phyloP scores from a whole-genome alignment of 2,888 invertebrate species.

The Lottia gigantea region DNA sequence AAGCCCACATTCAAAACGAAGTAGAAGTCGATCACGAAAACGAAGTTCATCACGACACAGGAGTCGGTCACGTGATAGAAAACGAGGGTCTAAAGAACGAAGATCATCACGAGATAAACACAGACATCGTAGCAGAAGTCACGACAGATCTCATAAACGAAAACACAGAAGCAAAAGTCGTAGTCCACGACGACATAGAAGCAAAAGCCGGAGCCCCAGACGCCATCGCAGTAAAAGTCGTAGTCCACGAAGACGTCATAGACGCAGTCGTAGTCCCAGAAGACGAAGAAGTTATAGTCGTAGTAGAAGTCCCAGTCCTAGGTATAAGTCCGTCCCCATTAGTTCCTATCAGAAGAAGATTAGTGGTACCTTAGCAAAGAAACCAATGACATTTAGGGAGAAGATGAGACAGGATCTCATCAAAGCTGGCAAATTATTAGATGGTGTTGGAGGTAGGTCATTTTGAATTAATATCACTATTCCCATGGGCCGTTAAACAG shows the following conservation, averaged over 20 bases:
- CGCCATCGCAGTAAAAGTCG: slow-evolving; percentile 23
- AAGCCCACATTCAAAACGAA: slow-evolving; percentile 6
- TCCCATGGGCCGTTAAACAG: no score
- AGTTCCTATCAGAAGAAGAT: slow-evolving; percentile 21
- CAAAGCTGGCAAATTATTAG: slow-evolving; percentile 47
- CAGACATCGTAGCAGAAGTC: slow-evolving; percentile 35
- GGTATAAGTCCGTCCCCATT: slow-evolving; percentile 13
- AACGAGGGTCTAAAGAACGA: slow-evolving; percentile 25
- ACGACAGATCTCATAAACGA: slow-evolving; percentile 26
- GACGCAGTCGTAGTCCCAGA: slow-evolving; percentile 17
- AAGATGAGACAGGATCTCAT: slow-evolving; percentile 61
- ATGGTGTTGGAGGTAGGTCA: no score
- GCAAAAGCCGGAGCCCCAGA: slow-evolving; percentile 20
- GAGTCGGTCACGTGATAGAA: slow-evolving; percentile 29
- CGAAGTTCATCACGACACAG: slow-evolving; percentile 22
- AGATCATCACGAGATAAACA: slow-evolving; percentile 30
- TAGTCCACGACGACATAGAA: slow-evolving; percentile 3
- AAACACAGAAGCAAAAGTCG: slow-evolving; percentile 20
- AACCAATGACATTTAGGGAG: slow-evolving; percentile 61
- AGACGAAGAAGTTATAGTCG: slow-evolving; percentile 25
- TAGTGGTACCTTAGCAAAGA: slow-evolving; percentile 28
- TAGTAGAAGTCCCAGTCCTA: slow-evolving; percentile 22
- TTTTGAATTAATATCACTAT: no score
- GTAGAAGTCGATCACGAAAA: slow-evolving; percentile 19
- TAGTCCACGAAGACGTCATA: slow-evolving; percentile 11